Evolutionary conservation across 2,888 invertebrate genomes (phyloP).

Genomic region (Cephonodes hylas): DNA sequence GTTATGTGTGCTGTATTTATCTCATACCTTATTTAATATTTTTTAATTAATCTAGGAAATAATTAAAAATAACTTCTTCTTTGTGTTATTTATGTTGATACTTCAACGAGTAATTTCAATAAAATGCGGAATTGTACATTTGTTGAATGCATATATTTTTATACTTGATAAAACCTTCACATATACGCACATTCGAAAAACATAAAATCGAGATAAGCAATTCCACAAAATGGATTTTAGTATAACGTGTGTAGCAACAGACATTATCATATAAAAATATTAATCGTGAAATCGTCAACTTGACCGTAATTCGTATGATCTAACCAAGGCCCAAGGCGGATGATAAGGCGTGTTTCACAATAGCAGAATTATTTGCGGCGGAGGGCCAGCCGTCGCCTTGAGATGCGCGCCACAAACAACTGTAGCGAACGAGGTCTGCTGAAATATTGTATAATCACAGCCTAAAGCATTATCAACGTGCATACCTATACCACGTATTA

Average conservation of each 20-base stretch:
- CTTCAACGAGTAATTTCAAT: no score
- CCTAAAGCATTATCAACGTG: slow-evolving; percentile 35
- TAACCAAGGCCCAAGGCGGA: slow-evolving; percentile 65
- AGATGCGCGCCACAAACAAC: slow-evolving; percentile 77
- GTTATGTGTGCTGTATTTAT: not conserved
- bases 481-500: not conserved
- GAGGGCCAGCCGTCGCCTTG: slow-evolving; percentile 68
- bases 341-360: slow-evolving; percentile 78
- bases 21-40: not conserved
- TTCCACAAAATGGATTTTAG: not conserved
- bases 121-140: no score
- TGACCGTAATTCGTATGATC: slow-evolving; percentile 80
- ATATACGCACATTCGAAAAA: not conserved
- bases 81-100: not conserved
- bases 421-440: slow-evolving; percentile 62
- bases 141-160: no score
- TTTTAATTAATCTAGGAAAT: not conserved
- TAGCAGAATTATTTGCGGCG: slow-evolving; percentile 81
- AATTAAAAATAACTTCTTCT: not conserved
- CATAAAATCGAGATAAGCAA: slow-evolving; percentile 10
- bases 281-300: slow-evolving; percentile 77
- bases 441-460: slow-evolving; percentile 62
- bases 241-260: slow-evolving; percentile 31
- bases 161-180: not conserved
- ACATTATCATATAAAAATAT: slow-evolving; percentile 63